Base-by-base conservation (phyloP, 2,797 vertebrate species). In the Danio albolineatus region DNA sequence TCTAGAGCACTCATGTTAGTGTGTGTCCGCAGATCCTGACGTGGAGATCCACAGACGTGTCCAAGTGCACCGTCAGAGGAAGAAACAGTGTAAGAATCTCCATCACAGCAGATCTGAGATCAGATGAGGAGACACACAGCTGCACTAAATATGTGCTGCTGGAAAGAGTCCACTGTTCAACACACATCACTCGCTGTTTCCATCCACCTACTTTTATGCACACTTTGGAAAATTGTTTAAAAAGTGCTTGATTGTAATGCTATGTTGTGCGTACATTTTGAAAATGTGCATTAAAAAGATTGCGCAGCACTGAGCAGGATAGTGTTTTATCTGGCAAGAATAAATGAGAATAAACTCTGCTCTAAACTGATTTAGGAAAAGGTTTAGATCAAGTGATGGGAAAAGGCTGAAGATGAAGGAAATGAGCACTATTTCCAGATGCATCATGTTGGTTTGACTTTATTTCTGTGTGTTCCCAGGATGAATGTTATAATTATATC, bases 401-500 rank as follows among this genome's bases (percentile, higher is more conserved):
- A n/a, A n/a, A n/a, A n/a, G n/a, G n/a, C n/a, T n/a, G n/a, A n/a
- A n/a, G n/a, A n/a, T n/a, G n/a, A n/a, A n/a, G n/a, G n/a, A n/a
- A n/a, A n/a, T n/a, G n/a, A n/a, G n/a, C n/a, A n/a, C n/a, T n/a
- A n/a, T n/a, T n/a, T n/a, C n/a, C n/a, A n/a, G n/a, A n/a, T n/a
- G n/a, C n/a, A 43, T 4, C 41, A 43, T 21, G 19, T 14, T 59
- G 16, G 19, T 4, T n/a, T 21, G 53, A 62, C n/a, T 17, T 4
- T 17, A 53, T 10, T 39, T 71, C n/a, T 56, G 7, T 44, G 49
- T 72, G 19, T 28, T 70, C 44, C 64, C 64, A 99, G 97, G 97
- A 99, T 44, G 97, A 98, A 87, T 99, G 97, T 88, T 97, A 97
- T 91, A 99, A 99, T 90, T 98, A 97, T 85, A 95, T 99, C 90